Percentiles rank a stretch among this genome's conserved stretches.
Conservation (phyloP, 2,113 vertebrate genomes). For the Grantiella picta region DNA sequence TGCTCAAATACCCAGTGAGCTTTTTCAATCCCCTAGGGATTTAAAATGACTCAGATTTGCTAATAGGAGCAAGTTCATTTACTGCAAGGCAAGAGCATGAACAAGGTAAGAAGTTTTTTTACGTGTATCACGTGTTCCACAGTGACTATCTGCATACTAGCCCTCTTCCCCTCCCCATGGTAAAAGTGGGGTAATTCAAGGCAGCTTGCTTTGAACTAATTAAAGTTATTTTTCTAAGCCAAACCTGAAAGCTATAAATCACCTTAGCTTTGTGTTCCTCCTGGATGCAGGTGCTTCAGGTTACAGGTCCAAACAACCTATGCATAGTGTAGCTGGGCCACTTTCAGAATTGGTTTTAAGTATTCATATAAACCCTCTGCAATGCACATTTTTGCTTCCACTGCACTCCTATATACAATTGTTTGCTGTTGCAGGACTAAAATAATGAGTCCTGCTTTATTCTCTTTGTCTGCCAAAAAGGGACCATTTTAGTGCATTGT, state of each 20-base stretch:
- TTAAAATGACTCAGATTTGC: not conserved
- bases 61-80: not conserved
- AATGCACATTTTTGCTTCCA: not conserved
- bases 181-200: not conserved
- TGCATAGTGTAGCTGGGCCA: not conserved
- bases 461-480: slow-evolving; percentile 10
- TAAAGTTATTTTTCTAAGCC: not conserved
- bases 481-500: slow-evolving; percentile 3
- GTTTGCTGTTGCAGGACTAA: not conserved
- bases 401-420: not conserved
- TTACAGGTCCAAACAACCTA: not conserved
- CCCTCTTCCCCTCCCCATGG: not conserved
- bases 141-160: not conserved
- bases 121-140: not conserved
- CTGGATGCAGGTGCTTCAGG: not conserved
- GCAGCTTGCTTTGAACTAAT: not conserved
- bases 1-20: not conserved
- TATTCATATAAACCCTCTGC: not conserved
- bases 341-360: not conserved
- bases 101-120: not conserved
- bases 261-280: not conserved
- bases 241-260: not conserved
- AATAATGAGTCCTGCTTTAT: not conserved
- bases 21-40: not conserved
- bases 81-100: not conserved